Base-by-base conservation (phyloP, 1,140 invertebrate species). In the Mycetomoellerius zeteki region DNA sequence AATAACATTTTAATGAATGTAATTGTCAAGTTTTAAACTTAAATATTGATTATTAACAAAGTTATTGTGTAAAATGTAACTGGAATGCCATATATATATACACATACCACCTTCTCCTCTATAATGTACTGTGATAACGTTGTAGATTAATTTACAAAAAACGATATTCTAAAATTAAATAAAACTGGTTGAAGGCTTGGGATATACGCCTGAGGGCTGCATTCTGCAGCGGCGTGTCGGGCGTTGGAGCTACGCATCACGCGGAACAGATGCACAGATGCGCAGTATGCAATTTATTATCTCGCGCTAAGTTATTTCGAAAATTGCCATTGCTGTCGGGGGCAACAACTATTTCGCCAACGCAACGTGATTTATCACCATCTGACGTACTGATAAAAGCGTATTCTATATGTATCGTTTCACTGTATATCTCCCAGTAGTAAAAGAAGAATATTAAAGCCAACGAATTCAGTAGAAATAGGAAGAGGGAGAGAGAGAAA, bases 261-360 rank as follows among this genome's bases (percentile, higher is more conserved):
- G 80, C 80, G 80, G 80, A 84, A 84, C 80, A 84, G 80, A 84
- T 84, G 80, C 80, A 84, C 80, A 73, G 54, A 84, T 75, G 80
- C 54, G 69, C 80, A 24, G 69, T 75, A 30, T 60, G 69, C 80
- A 84, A 84, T 84, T 84, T 84, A 84, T 84, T 84, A 84, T 84
- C 80, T 84, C 80, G 80, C 80, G 69, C 80, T 84, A 84, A 84
- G 80, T 84, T 84, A 84, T 84, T 75, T 75, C 80, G 69, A 84
- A 84, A 84, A 84, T 84, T 84, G 80, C 80, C 80, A 75, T 75
- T 73, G 69, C 80, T 84, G 69, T 84, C 80, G 80, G 37, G 69
- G 69, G 52, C 80, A 75, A 84, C 80, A 73, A 84, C 80, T 84
- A 84, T 84, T 84, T 84, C 69, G 80, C 80, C 80, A 75, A 84